phyloP scores from a whole-genome alignment of 1,140 invertebrate species.

The Orius insidiosus region DNA sequence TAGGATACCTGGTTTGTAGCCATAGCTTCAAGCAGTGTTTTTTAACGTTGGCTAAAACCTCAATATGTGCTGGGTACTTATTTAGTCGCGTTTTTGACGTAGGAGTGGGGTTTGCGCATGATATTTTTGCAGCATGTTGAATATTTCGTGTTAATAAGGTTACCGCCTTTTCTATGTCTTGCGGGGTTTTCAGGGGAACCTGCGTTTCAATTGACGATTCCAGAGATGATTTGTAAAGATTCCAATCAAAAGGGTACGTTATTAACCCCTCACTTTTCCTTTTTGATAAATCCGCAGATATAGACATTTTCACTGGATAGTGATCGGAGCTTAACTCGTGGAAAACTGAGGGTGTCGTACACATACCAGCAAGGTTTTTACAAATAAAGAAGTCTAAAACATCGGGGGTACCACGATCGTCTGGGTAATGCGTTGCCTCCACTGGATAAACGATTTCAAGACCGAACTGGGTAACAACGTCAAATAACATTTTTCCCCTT shows the following conservation, averaged over 20 bases:
- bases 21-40: not conserved
- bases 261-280: no score
- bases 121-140: not conserved
- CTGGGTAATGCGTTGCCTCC: not conserved
- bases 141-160: not conserved
- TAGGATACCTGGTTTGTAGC: not conserved
- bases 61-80: not conserved
- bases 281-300: no score
- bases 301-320: not conserved
- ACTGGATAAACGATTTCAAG: not conserved
- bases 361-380: not conserved
- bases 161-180: not conserved
- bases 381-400: not conserved
- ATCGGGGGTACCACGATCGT: not conserved
- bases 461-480: not conserved
- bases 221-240: no score
- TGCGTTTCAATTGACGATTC: no score
- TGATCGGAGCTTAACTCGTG: constrained; percentile 3
- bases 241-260: no score
- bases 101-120: not conserved
- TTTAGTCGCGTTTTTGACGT: not conserved
- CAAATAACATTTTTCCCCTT: not conserved
- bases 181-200: not conserved
- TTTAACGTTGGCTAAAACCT: not conserved
- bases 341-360: not conserved